These are phyloP conservation scores for Araneus ventricosus DNA, from an alignment of 1,140 invertebrate genomes.

Conservation along the genomic window DNA sequence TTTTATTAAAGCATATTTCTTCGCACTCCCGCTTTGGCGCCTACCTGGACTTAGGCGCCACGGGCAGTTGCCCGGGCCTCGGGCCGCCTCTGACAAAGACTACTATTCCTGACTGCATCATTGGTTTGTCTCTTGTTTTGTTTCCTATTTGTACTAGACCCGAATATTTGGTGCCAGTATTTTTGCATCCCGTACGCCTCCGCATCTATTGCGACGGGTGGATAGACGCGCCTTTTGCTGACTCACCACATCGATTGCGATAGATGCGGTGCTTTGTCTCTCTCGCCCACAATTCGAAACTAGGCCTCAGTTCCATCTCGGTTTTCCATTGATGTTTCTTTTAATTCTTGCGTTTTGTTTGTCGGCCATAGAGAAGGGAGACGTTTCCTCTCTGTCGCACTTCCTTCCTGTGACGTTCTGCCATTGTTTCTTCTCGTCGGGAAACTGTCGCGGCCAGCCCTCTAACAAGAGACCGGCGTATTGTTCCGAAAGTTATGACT, in stretches of 20 bases:
- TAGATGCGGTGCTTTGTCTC: conserved; percentile 1
- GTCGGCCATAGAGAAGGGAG: conserved; percentile 31
- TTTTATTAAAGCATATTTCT: no score
- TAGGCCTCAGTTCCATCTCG: conserved; percentile 17
- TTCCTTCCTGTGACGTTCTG: conserved; percentile 26
- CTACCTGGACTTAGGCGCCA: no score
- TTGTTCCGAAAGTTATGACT: background rate
- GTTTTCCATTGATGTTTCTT: conserved; percentile 22
- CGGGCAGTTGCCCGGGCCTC: no score
- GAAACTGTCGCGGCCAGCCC: background rate
- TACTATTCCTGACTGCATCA: background rate
- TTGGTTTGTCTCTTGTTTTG: background rate
- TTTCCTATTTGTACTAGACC: background rate
- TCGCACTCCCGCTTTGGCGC: no score
- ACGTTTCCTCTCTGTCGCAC: conserved; percentile 1
- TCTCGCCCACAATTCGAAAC: conserved; percentile 41
- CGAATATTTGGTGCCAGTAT: background rate
- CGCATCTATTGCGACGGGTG: conserved; percentile 13
- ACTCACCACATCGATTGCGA: background rate
- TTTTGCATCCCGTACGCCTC: background rate
- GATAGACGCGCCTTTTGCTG: conserved; percentile 32
- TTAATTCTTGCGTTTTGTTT: conserved; percentile 46
- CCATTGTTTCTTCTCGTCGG: conserved; percentile 24
- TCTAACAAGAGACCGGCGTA: background rate
- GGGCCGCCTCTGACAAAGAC: no score